Conservation (phyloP, 2,113 vertebrate genomes). For the Atrichornis clamosus region DNA sequence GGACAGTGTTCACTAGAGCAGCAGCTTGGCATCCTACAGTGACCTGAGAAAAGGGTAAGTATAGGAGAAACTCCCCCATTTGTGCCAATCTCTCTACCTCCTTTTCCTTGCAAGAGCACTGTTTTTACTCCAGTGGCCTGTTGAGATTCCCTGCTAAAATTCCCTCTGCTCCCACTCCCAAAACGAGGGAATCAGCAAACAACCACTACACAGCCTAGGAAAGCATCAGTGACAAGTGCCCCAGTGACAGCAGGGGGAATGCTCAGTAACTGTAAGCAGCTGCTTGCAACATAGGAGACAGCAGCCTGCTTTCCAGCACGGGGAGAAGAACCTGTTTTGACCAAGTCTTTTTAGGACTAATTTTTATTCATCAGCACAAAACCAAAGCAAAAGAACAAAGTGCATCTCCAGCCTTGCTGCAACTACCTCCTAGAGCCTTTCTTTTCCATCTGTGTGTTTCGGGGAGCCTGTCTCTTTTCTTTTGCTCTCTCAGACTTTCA, state of each 20-base stretch:
- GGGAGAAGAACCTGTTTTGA: background rate
- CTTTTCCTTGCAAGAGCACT: background rate
- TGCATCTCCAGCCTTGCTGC: background rate
- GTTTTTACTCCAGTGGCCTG: background rate
- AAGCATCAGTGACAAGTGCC: background rate
- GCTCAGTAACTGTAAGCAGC: background rate
- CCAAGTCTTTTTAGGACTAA: background rate
- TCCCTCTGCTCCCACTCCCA: background rate
- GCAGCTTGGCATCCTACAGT: background rate
- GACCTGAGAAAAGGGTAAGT: background rate
- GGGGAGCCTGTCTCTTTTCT: background rate
- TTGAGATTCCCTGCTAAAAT: background rate
- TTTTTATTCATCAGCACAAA: background rate
- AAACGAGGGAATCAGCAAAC: background rate
- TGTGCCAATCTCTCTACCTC: background rate
- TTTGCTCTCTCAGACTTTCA: background rate
- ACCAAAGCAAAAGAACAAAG: background rate
- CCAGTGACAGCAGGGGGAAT: rapidly evolving
- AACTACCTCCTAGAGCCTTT: background rate
- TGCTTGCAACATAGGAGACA: rapidly evolving
- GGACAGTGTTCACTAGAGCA: background rate
- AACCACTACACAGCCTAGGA: background rate
- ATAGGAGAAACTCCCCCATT: background rate
- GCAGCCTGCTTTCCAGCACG: background rate
- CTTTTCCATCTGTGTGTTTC: background rate